Evolutionary conservation across 2,888 invertebrate species (phyloP).

Genomic region (Tenthredo livida): DNA sequence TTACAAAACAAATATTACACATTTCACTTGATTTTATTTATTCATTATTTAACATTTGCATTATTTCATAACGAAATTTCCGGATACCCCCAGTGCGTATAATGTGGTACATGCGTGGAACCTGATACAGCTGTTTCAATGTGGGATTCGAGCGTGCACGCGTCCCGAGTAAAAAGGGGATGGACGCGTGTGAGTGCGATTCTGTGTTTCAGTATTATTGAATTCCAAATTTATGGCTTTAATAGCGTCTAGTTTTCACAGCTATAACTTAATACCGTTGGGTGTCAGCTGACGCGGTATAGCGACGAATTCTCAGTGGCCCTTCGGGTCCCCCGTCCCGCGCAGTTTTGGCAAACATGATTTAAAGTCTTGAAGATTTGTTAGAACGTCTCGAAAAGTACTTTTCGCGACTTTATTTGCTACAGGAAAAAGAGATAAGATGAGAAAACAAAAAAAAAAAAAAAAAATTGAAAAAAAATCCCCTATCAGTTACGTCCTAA

Average conservation of each 20-base stretch:
- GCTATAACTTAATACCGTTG: slow-evolving; percentile 73
- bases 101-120: background rate
- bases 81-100: background rate
- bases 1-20: background rate
- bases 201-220: slow-evolving; percentile 69
- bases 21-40: background rate
- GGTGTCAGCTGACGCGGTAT: slow-evolving; percentile 60
- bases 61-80: background rate
- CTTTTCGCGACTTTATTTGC: slow-evolving; percentile 19
- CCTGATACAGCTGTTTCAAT: slow-evolving; percentile 11
- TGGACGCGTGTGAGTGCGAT: slow-evolving; percentile 16
- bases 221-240: slow-evolving; percentile 76
- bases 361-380: slow-evolving; percentile 1
- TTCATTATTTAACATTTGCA: background rate
- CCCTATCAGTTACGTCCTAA: background rate
- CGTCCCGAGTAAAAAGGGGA: background rate
- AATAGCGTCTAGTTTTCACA: slow-evolving; percentile 73
- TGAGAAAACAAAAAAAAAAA: background rate
- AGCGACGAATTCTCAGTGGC: background rate
- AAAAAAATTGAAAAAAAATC: too few relatives aligned
- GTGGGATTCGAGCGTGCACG: background rate
- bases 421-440: background rate
- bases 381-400: slow-evolving; percentile 5
- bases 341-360: slow-evolving; percentile 12
- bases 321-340: background rate